phyloP scores from a whole-genome alignment of 1,140 invertebrate genomes.

The Orius insidiosus region DNA sequence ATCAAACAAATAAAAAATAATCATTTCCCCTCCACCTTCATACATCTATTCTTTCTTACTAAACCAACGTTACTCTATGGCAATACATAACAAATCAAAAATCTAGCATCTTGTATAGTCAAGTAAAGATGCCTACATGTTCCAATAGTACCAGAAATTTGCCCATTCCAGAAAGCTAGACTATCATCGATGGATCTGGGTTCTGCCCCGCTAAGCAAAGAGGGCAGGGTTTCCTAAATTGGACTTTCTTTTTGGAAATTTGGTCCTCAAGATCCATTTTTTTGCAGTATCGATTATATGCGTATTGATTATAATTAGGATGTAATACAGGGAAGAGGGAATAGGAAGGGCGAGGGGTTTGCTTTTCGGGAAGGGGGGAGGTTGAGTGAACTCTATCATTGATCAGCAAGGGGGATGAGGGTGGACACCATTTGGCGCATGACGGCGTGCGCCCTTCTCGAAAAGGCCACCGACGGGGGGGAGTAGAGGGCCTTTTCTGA shows the following conservation, averaged over 20 bases:
- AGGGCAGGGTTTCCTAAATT: too few species aligned
- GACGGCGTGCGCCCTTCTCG: constrained; percentile 4
- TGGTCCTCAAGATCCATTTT: neutral
- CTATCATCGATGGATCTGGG: too few species aligned
- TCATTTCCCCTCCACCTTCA: neutral
- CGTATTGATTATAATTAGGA: neutral
- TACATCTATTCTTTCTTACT: neutral
- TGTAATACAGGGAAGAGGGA: neutral
- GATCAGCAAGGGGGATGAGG: constrained; percentile 8
- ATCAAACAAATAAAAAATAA: neutral
- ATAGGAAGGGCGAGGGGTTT: neutral
- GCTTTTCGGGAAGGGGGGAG: constrained; percentile 2
- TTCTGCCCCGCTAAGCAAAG: too few species aligned
- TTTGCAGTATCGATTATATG: neutral
- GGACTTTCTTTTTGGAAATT: too few species aligned
- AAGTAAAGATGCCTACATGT: neutral
- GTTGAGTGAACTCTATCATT: constrained; percentile 10
- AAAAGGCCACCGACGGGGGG: constrained; percentile 2
- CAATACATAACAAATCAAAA: neutral
- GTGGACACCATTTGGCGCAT: neutral
- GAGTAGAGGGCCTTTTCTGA: constrained; percentile 2
- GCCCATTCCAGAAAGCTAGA: too few species aligned
- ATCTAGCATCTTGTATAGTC: neutral
- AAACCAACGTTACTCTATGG: neutral
- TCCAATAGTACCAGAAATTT: neutral